Percentiles rank a stretch among this genome's conserved stretches.
These are phyloP conservation scores for Plestiodon gilberti DNA, from an alignment of 2,113 vertebrate genomes.

Conservation along the genomic window DNA sequence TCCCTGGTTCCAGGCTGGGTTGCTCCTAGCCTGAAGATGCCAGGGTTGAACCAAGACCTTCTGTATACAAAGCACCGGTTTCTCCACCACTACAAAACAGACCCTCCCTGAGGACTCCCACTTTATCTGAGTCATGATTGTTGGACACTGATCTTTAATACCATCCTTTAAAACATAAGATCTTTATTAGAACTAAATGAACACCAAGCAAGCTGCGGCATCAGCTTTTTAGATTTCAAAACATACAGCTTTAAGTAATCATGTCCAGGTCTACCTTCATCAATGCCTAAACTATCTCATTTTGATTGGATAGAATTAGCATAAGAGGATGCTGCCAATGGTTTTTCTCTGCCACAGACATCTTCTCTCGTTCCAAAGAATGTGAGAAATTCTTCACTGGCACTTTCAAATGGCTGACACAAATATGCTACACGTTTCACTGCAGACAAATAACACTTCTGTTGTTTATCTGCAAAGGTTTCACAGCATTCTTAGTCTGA, in stretches of 20 bases:
- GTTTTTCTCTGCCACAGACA: conserved; percentile 33
- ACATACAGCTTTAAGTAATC: neutral
- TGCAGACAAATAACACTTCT: conserved; percentile 13
- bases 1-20: too few species aligned
- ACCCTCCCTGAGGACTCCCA: too few species aligned
- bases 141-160: too few species aligned
- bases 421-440: conserved; percentile 2
- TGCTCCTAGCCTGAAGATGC: too few species aligned
- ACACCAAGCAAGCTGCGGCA: neutral
- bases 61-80: too few species aligned
- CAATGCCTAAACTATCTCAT: conserved; percentile 16
- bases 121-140: too few species aligned
- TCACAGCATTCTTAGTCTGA: neutral
- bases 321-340: conserved; percentile 14
- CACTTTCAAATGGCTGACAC: conserved; percentile 2
- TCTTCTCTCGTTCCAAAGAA: neutral
- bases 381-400: neutral
- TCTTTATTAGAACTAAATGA: neutral
- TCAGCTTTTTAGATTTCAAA: neutral
- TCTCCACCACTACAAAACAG: too few species aligned
- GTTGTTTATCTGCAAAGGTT: conserved; percentile 3
- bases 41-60: too few species aligned
- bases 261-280: neutral
- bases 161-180: neutral
- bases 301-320: neutral